Base-by-base conservation (phyloP, 2,888 invertebrate species). In the Dasysyrphus tricinctus region DNA sequence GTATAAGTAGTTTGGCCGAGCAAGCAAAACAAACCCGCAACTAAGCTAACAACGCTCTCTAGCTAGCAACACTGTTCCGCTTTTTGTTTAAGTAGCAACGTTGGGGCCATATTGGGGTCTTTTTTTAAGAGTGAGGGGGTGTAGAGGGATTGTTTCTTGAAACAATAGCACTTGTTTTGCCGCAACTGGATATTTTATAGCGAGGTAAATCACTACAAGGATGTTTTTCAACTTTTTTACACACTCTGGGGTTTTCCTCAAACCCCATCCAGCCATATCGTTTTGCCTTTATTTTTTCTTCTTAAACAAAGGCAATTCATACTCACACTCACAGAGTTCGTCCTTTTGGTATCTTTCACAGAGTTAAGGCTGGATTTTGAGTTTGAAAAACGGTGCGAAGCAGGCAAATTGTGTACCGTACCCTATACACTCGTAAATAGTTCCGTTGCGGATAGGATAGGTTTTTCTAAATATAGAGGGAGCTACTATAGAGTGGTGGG, bases 141-240 rank as follows among this genome's bases (percentile, higher is more conserved):
- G 12, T 24, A 24, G 19, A 5, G n/a, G 14, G 32, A 11, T 37
- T 57, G 6, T 47, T 59, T 72, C 76, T 72, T 76, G 69, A 19
- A 86, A 86, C 86, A 86, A 86, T 79, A 82, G 86, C 81, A 82
- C 86, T 86, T 82, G 81, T 82, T 79, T 86, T 86, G 81, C 86
- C 86, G 75, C 86, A 86, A 81, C 86, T 86, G 75, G 81, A 82
- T 82, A 86, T 79, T 86, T 86, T 81, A 86, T 86, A 86, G 86
- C 65, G 81, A 82, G 70, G 81, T 86, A 86, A 81, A 86, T 86
- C 86, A 86, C 81, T 82, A 78, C 85, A 74, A 75, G 78, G 78
- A 75, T 74, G 69, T 77, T 73, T 76, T 69, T 69, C 32, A 49
- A 24, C 67, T 73, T 57, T 73, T 73, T 61, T 77, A 63, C 80